Evolutionary conservation across 1,140 invertebrate genomes (phyloP).

Genomic region (Mizuhopecten yessoensis): DNA sequence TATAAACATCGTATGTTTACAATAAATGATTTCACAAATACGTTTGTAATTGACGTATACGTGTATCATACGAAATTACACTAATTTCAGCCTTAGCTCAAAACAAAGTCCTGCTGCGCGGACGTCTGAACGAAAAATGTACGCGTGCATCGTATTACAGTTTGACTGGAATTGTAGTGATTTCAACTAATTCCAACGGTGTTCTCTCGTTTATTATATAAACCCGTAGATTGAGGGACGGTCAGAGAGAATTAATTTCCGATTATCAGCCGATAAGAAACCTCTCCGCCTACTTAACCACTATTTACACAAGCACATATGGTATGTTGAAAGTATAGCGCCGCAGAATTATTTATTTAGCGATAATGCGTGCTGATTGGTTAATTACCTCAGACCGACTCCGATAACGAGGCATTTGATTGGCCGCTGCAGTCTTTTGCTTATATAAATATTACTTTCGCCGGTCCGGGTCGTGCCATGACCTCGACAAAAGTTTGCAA

Average conservation of each 20-base stretch:
- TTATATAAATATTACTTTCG: slow-evolving; percentile 22
- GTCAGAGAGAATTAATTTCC: not conserved
- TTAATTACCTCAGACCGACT: slow-evolving; percentile 6
- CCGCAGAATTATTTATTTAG: slow-evolving; percentile 25
- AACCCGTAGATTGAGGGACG: not conserved
- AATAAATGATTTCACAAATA: no score
- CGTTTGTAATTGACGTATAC: no score
- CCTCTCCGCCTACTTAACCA: not conserved
- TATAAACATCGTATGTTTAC: no score
- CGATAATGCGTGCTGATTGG: slow-evolving; percentile 9
- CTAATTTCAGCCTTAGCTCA: no score
- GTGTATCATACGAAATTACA: no score
- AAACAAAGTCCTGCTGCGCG: no score
- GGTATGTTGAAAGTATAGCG: not conserved
- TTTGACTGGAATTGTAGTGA: not conserved
- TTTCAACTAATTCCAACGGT: not conserved
- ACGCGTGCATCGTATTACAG: not conserved
- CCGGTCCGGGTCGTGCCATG: not conserved
- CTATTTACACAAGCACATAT: slow-evolving; percentile 20
- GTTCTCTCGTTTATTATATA: slow-evolving; percentile 13
- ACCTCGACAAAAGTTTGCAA: no score
- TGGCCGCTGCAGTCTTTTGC: not conserved
- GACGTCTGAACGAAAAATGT: not conserved
- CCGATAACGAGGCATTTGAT: not conserved
- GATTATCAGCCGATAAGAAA: not conserved